A percentile compares a stretch with the other conserved stretches of the same genome.
Evolutionary conservation across 2,113 vertebrate species (phyloP).

Genomic region (Periophthalmodon schlosseri): DNA sequence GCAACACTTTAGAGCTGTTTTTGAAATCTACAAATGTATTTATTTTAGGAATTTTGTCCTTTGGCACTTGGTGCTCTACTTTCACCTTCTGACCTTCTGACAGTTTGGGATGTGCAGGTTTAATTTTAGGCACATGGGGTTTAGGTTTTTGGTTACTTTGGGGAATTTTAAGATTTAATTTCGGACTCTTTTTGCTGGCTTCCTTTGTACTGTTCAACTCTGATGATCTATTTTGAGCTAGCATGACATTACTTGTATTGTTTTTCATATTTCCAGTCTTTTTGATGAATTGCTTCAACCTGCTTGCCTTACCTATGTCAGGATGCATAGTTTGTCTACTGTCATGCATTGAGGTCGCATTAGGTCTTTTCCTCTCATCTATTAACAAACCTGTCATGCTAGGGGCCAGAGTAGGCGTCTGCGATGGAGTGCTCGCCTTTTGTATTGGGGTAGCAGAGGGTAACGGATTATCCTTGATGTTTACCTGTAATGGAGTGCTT

Average conservation of each 20-base stretch:
- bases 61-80: conserved; percentile 1
- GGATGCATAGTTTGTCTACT: conserved; percentile 3
- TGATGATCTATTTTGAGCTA: conserved; percentile 1
- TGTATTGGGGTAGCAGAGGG: conserved; percentile 5
- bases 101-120: conserved; percentile 22
- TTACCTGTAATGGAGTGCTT: conserved; percentile 15
- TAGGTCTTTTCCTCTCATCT: background rate
- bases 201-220: background rate
- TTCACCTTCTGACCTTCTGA: conserved; percentile 24
- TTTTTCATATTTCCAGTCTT: background rate
- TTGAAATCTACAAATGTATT: conserved; percentile 19
- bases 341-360: background rate
- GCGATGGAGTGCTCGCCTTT: conserved; percentile 20
- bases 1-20: conserved; percentile 18
- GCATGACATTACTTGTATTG: background rate
- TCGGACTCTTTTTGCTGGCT: background rate
- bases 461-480: conserved; percentile 14
- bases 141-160: conserved; percentile 28
- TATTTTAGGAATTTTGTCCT: conserved; percentile 13
- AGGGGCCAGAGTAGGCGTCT: conserved; percentile 13
- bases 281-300: background rate
- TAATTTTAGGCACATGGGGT: conserved; percentile 17
- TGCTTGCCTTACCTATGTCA: background rate
- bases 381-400: conserved; percentile 2
- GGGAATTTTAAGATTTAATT: conserved; percentile 19